Evolutionary conservation across 1,140 invertebrate genomes (phyloP).

Genomic region (Elymnias hypermnestra): DNA sequence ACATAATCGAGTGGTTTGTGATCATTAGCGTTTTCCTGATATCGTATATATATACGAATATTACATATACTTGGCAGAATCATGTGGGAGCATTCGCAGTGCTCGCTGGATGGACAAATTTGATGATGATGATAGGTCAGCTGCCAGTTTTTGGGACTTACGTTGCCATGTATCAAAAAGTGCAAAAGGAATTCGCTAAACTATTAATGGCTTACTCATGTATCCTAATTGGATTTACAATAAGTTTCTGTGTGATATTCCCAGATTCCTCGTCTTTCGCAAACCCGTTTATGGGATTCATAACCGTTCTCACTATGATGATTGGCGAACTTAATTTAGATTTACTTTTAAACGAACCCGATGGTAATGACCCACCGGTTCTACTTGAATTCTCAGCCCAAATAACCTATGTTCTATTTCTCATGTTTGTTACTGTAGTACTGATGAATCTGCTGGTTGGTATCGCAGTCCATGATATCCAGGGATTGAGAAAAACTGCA

Average conservation of each 20-base stretch:
- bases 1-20: constrained; percentile 90
- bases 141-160: constrained; percentile 90
- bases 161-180: constrained; percentile 91
- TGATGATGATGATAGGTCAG: constrained; percentile 92
- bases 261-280: constrained; percentile 86
- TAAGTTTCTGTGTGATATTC: constrained; percentile 91
- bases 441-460: constrained; percentile 83
- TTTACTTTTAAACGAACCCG: constrained; percentile 77
- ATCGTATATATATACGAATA: constrained; percentile 85
- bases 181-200: constrained; percentile 90
- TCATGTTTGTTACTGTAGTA: constrained; percentile 82
- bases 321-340: constrained; percentile 87
- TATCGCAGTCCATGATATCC: constrained; percentile 82
- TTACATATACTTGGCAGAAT: constrained; percentile 89
- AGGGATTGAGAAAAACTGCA: constrained; percentile 82
- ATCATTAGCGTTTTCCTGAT: constrained; percentile 88
- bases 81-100: constrained; percentile 89
- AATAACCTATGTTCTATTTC: constrained; percentile 79
- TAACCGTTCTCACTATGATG: constrained; percentile 93
- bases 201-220: constrained; percentile 89
- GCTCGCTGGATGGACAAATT: constrained; percentile 89
- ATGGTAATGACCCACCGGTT: constrained; percentile 53
- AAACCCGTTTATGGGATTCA: constrained; percentile 86
- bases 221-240: constrained; percentile 89
- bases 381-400: constrained; percentile 78